A percentile compares a stretch with the other conserved stretches of the same genome.
These are phyloP conservation scores for Pelmatolapia mariae DNA, from an alignment of 2,113 vertebrate genomes.

Conservation along the genomic window DNA sequence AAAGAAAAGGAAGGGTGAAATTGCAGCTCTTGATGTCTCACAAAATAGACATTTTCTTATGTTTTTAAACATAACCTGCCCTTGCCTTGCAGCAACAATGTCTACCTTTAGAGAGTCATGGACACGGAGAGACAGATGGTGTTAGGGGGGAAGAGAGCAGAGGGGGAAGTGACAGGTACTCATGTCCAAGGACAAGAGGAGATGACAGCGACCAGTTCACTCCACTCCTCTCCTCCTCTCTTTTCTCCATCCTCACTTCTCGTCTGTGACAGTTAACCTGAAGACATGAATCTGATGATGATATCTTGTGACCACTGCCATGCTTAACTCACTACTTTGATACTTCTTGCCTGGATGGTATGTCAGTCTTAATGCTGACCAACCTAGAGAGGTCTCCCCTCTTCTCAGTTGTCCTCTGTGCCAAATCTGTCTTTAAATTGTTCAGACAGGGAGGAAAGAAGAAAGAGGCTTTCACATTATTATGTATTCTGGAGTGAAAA, in stretches of 20 bases:
- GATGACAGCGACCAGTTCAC: constrained; percentile 52
- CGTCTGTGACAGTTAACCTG: constrained; percentile 65
- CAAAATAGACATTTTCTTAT: background rate
- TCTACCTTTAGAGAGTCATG: background rate
- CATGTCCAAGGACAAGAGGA: constrained; percentile 51
- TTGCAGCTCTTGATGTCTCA: background rate
- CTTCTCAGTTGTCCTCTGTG: background rate
- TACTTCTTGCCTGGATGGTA: constrained; percentile 45
- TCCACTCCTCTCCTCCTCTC: constrained; percentile 47
- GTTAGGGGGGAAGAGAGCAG: constrained; percentile 2
- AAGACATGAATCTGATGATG: constrained; percentile 66
- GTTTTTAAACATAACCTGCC: background rate
- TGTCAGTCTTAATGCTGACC: constrained; percentile 52
- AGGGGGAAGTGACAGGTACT: constrained; percentile 62
- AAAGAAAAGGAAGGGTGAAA: background rate
- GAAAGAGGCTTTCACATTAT: background rate
- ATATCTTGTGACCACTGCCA: constrained; percentile 69
- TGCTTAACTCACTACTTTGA: constrained; percentile 61
- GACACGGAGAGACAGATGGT: constrained; percentile 33
- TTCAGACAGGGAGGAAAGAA: constrained; percentile 2
- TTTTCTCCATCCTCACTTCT: constrained; percentile 27
- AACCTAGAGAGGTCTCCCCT: constrained; percentile 19
- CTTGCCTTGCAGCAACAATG: constrained; percentile 9
- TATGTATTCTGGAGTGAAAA: background rate
- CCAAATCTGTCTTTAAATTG: background rate